Base-by-base conservation (phyloP, 2,113 vertebrate species). In the Stegastes partitus region DNA sequence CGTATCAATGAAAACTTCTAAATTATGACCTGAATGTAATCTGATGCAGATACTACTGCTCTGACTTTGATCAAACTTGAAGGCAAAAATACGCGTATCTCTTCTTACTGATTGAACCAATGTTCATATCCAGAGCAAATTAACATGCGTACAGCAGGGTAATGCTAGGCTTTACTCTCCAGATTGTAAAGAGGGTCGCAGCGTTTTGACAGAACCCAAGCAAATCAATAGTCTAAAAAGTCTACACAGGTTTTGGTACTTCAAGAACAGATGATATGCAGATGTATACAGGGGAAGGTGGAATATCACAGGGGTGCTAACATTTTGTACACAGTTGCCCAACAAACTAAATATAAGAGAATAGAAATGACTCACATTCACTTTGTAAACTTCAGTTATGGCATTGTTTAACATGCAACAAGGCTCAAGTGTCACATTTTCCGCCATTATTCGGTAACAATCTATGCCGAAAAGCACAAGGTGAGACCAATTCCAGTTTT, bases 401-500 rank as follows among this genome's bases (percentile, higher is more conserved):
- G 49, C 56, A 51, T 53, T 39, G 42, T 74, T 71, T 56, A 21
- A 74, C 84, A 76, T 82, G 84, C 87, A 81, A 72, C 77, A 76
- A 83, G 78, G 64, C 70, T 84, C 59, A 66, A 10, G 50, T 45
- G 39, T 51, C 34, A 59, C 66, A 56, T 25, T 11, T 62, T 5
- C 19, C 2, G 2, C 10, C 11, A 26, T 37, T 19, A 19, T 19
- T 11, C 1, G 11, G 18, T 16, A 50, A 49, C 18, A 45, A 6
- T 47, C 12, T 18, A 47, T 47, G 47, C 4, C 3, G 22, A 22
- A 22, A 76, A 25, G 14, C 4, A 37, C 12, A 57, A 26, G 26
- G 59, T 62, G 6, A 55, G 82, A 63, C 65, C 79, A 67, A 21
- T 74, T 70, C 58, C 44, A 25, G 19, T 47, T 66, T 47, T 62